phyloP scores from a whole-genome alignment of 2,888 invertebrate genomes.

The Morpho deidamia region DNA sequence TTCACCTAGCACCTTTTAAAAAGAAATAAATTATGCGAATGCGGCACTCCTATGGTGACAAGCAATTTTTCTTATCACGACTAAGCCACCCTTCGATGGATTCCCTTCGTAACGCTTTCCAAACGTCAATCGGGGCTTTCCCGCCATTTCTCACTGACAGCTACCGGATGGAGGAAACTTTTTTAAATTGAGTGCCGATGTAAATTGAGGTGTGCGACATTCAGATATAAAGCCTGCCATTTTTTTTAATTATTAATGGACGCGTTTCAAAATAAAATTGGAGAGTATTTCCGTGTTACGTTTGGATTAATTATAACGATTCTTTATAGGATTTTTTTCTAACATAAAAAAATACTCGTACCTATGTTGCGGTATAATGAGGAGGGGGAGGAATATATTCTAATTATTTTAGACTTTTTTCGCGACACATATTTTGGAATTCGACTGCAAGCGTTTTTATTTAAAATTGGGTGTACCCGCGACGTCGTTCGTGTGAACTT shows the following conservation, averaged over 20 bases:
- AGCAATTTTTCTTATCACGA: conserved; percentile 42
- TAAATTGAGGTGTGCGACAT: conserved; percentile 27
- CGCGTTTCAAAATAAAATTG: too few relatives aligned
- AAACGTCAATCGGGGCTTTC: conserved; percentile 57
- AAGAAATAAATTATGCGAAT: conserved; percentile 27
- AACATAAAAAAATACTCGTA: too few relatives aligned
- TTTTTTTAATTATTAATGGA: background rate
- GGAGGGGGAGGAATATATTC: too few relatives aligned
- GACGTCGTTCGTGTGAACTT: too few relatives aligned
- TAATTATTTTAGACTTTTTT: too few relatives aligned
- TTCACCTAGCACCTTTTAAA: conserved; percentile 14
- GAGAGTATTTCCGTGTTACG: too few relatives aligned
- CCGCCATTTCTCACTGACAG: conserved; percentile 64
- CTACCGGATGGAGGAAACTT: conserved; percentile 38
- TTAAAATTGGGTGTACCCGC: too few relatives aligned
- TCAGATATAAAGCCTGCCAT: background rate
- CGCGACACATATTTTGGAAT: too few relatives aligned
- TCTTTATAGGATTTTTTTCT: too few relatives aligned
- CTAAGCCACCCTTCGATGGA: conserved; percentile 16
- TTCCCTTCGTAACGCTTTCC: conserved; percentile 36
- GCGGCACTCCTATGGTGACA: conserved; percentile 43
- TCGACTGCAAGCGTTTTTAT: too few relatives aligned
- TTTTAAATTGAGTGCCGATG: conserved; percentile 25
- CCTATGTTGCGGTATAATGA: too few relatives aligned
- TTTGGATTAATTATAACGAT: too few relatives aligned